Conservation (phyloP, 2,888 invertebrate genomes). For the Ptychoptera contaminata region DNA sequence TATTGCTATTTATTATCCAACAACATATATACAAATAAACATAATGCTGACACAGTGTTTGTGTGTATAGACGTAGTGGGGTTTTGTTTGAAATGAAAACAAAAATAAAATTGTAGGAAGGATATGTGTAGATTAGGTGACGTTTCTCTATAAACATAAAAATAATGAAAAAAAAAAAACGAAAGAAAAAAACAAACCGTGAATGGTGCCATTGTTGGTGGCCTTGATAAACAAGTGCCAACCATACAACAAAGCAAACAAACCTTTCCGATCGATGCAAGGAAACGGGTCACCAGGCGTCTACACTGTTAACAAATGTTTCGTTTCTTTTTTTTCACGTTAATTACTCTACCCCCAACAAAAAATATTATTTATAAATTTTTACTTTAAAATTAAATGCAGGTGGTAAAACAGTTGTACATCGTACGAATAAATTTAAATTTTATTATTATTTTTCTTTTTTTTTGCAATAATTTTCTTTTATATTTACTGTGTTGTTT, state of each 20-base stretch:
- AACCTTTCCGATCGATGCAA: background rate
- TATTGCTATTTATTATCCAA: no score
- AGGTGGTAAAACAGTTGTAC: no score
- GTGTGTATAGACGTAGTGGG: no score
- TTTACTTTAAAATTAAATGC: no score
- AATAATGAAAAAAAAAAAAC: background rate
- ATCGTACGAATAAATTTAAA: no score
- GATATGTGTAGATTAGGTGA: background rate
- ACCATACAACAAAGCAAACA: background rate
- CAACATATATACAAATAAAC: no score
- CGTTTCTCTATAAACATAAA: background rate
- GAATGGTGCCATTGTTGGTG: background rate
- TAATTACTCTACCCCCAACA: background rate
- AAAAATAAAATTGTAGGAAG: background rate
- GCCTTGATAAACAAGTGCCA: background rate
- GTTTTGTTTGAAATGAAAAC: no score
- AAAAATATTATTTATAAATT: no score
- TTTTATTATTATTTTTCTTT: no score
- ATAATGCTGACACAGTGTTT: no score
- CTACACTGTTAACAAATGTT: background rate
- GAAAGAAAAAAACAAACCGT: background rate
- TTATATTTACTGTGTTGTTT: no score
- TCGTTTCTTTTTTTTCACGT: background rate
- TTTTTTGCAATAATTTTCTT: no score
- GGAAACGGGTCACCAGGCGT: conserved; percentile 1